Conservation (phyloP, 1,140 invertebrate genomes). For the Euura lappo region DNA sequence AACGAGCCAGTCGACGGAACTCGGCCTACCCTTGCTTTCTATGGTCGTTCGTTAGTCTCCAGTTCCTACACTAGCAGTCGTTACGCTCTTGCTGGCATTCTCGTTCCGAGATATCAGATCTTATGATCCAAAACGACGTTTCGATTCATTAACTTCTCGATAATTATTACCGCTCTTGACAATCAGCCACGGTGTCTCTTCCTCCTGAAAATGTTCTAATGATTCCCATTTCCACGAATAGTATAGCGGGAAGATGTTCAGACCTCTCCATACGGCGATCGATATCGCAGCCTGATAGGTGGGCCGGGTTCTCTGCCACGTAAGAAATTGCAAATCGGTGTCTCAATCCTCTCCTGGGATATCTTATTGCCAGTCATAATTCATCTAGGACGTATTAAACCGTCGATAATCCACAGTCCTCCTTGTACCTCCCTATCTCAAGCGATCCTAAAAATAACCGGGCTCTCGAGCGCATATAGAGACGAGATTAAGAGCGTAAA, state of each 20-base stretch:
- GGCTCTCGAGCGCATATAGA: background rate
- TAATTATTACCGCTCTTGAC: background rate
- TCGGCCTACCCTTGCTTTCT: background rate
- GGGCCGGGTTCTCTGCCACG: background rate
- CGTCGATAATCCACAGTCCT: background rate
- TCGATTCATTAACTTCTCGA: background rate
- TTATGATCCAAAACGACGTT: background rate
- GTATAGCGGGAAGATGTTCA: background rate
- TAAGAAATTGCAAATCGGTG: conserved; percentile 4
- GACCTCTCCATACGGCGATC: background rate
- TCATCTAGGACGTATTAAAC: background rate
- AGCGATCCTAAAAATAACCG: background rate
- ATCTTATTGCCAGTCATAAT: conserved; percentile 6
- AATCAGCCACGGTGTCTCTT: background rate
- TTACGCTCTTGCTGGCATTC: background rate
- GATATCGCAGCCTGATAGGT: background rate
- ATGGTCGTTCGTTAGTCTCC: background rate
- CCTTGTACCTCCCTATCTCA: background rate
- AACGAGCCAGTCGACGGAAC: background rate
- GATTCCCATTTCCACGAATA: background rate
- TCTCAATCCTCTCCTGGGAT: conserved; percentile 6
- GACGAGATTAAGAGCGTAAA: conserved; percentile 1
- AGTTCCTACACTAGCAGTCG: background rate
- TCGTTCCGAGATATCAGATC: background rate
- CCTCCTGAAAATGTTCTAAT: background rate